Conservation (phyloP, 2,888 invertebrate species). For the Drosophila peninsularis region DNA sequence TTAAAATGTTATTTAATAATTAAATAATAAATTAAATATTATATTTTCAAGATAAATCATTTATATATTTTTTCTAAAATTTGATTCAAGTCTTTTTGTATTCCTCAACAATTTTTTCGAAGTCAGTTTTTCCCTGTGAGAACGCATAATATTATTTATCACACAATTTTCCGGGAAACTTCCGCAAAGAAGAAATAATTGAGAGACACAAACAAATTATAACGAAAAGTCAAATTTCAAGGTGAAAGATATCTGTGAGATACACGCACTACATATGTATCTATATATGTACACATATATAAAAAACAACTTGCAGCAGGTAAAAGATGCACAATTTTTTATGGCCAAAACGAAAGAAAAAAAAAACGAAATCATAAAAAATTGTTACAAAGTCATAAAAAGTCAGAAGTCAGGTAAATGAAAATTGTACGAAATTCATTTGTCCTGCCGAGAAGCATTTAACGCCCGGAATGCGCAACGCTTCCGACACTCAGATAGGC, state of each 20-base stretch:
- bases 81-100: conserved; percentile 18
- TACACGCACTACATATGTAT: conserved; percentile 23
- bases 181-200: conserved; percentile 9
- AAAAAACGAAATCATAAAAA: conserved; percentile 72
- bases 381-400: conserved; percentile 81
- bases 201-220: conserved; percentile 58
- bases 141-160: conserved; percentile 25
- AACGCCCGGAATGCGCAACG: conserved; percentile 62
- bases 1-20: too few species aligned
- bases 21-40: too few species aligned
- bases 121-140: conserved; percentile 16
- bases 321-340: conserved; percentile 70
- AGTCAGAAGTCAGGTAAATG: conserved; percentile 61
- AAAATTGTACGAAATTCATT: conserved; percentile 52
- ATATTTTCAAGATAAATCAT: too few species aligned
- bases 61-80: not conserved
- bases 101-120: conserved; percentile 23
- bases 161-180: conserved; percentile 55
- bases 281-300: not conserved
- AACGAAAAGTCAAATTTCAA: conserved; percentile 73
- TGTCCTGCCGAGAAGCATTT: conserved; percentile 64
- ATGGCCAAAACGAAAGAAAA: conserved; percentile 41
- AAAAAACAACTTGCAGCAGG: conserved; percentile 56
- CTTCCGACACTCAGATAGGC: conserved; percentile 50
- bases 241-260: conserved; percentile 44